These are phyloP conservation scores for Oxygymnocypris stewartii DNA, from an alignment of 2,113 vertebrate species.

Conservation along the genomic window DNA sequence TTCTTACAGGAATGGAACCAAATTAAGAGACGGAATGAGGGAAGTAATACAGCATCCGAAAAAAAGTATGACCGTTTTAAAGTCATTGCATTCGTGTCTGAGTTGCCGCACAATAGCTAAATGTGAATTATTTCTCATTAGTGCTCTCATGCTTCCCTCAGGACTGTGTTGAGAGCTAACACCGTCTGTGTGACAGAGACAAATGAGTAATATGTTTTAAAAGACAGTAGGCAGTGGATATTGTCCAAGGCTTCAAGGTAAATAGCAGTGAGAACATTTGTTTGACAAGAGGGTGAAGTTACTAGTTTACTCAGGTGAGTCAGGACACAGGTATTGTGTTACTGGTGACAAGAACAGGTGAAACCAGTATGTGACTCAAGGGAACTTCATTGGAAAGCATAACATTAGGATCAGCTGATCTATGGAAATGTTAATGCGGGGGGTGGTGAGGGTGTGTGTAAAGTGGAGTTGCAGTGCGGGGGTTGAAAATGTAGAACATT, in stretches of 20 bases:
- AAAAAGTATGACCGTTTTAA: background rate
- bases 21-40: background rate
- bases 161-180: conserved; percentile 6
- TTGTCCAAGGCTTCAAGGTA: background rate
- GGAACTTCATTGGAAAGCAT: conserved; percentile 11
- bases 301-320: conserved; percentile 14
- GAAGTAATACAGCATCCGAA: background rate
- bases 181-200: background rate
- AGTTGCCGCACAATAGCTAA: background rate
- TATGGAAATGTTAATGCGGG: background rate
- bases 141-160: background rate
- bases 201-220: conserved; percentile 6
- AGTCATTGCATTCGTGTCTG: background rate
- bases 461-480: background rate
- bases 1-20: background rate
- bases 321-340: conserved; percentile 14
- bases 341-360: background rate
- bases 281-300: conserved; percentile 25
- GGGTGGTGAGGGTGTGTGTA: background rate
- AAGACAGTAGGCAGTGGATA: conserved; percentile 4
- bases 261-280: conserved; percentile 16
- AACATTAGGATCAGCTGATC: background rate
- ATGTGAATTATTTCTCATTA: conserved; percentile 20
- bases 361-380: background rate
- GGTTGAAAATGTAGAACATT: background rate